These are phyloP conservation scores for Sinelater perroti DNA, from an alignment of 2,888 invertebrate genomes.

Conservation along the genomic window DNA sequence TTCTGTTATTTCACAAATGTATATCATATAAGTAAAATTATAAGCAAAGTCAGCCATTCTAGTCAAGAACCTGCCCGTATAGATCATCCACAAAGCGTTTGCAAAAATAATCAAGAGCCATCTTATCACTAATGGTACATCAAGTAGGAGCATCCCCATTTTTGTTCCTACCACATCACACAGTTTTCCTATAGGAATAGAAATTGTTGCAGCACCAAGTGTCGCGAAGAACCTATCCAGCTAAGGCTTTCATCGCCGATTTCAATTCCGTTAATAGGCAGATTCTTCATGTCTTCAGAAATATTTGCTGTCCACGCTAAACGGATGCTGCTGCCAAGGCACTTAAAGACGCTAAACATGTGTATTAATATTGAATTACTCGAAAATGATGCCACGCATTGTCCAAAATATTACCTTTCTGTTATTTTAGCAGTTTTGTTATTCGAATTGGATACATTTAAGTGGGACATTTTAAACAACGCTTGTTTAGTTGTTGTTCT, in stretches of 20 bases:
- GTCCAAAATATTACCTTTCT: too few relatives aligned
- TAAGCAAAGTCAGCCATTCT: constrained; percentile 83
- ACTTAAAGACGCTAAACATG: constrained; percentile 15
- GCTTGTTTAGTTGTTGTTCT: too few relatives aligned
- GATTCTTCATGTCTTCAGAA: constrained; percentile 4
- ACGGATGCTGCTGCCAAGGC: too few relatives aligned
- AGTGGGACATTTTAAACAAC: too few relatives aligned
- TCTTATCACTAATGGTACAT: constrained; percentile 75
- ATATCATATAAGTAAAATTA: constrained; percentile 84
- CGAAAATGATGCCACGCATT: too few relatives aligned
- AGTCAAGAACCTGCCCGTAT: constrained; percentile 73
- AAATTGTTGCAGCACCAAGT: constrained; percentile 76
- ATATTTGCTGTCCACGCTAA: constrained; percentile 86
- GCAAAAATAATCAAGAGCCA: constrained; percentile 81
- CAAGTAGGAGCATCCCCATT: constrained; percentile 70
- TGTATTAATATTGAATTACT: too few relatives aligned
- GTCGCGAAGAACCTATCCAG: constrained; percentile 78
- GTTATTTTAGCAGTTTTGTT: too few relatives aligned
- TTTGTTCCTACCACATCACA: constrained; percentile 71
- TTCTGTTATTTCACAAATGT: constrained; percentile 86
- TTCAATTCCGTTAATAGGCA: constrained; percentile 64
- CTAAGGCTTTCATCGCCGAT: constrained; percentile 66
- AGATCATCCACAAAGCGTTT: constrained; percentile 68
- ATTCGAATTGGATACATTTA: too few relatives aligned
- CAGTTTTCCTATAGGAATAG: constrained; percentile 73